phyloP scores from a whole-genome alignment of 2,113 vertebrate genomes.

The Cyanocitta stelleri region DNA sequence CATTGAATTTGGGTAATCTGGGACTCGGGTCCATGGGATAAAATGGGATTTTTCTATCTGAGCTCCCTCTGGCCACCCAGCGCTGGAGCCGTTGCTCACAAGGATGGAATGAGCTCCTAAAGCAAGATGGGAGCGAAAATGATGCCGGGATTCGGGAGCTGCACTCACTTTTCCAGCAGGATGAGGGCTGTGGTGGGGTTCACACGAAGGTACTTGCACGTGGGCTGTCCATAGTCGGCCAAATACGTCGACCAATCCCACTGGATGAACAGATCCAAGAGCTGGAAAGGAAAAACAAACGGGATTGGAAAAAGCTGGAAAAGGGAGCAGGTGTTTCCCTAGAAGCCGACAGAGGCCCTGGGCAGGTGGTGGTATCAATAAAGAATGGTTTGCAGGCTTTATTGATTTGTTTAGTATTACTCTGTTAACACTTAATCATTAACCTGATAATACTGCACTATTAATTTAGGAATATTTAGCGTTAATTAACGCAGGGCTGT shows the following conservation, averaged over 20 bases:
- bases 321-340: neutral
- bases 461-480: neutral
- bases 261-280: conserved; percentile 93
- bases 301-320: neutral
- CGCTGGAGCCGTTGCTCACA: neutral
- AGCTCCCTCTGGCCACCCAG: neutral
- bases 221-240: conserved; percentile 90
- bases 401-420: no score
- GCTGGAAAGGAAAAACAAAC: conserved; percentile 57
- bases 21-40: neutral
- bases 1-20: neutral
- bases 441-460: fast-evolving
- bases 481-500: neutral
- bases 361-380: neutral
- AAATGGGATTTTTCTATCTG: neutral
- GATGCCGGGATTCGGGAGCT: fast-evolving
- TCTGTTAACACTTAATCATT: neutral
- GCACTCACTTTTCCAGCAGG: conserved; percentile 92
- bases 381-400: neutral
- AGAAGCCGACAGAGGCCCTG: neutral
- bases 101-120: neutral
- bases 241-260: conserved; percentile 98
- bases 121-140: neutral
- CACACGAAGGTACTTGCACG: conserved; percentile 91
- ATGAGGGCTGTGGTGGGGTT: conserved; percentile 88